Percentiles rank a stretch among this genome's conserved stretches.
Conservation (phyloP, 2,797 vertebrate genomes). For the Pampus argenteus region DNA sequence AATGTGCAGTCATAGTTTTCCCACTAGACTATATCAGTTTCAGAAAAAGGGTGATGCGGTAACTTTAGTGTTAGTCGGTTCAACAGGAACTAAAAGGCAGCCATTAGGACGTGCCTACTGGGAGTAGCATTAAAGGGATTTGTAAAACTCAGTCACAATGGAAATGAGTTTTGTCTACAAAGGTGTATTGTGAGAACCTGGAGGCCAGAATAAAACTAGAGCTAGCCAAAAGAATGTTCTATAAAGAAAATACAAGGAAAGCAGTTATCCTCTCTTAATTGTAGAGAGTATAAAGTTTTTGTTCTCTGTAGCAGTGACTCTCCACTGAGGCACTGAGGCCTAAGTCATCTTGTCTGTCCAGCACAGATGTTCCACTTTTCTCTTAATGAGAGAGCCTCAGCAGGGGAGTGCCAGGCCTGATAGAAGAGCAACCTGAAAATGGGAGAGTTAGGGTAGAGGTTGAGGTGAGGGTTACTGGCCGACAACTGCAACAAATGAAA, state of each 20-base stretch:
- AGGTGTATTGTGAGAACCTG: constrained; percentile 63
- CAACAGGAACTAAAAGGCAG: constrained; percentile 61
- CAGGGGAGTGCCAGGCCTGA: constrained; percentile 74
- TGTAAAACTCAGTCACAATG: constrained; percentile 70
- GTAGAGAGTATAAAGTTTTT: constrained; percentile 56
- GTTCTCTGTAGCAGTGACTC: constrained; percentile 55
- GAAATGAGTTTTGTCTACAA: constrained; percentile 73
- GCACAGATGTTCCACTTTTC: constrained; percentile 81
- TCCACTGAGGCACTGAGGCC: constrained; percentile 65
- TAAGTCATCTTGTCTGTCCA: constrained; percentile 74
- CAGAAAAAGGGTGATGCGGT: constrained; percentile 57
- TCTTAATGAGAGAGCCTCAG: constrained; percentile 77
- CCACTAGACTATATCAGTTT: constrained; percentile 42
- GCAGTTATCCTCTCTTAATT: constrained; percentile 51
- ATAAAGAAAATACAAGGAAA: constrained; percentile 53
- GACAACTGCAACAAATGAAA: constrained; percentile 75
- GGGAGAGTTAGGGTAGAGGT: constrained; percentile 66
- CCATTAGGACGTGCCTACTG: constrained; percentile 60
- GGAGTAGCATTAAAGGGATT: constrained; percentile 69
- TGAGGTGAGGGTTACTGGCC: constrained; percentile 63
- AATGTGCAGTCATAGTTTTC: constrained; percentile 42
- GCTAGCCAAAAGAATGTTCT: constrained; percentile 54
- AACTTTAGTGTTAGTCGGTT: constrained; percentile 63
- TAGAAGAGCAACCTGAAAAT: constrained; percentile 76
- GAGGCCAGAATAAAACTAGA: constrained; percentile 63